Base-by-base conservation (phyloP, 1,140 invertebrate genomes). In the Drosophila bifasciata region DNA sequence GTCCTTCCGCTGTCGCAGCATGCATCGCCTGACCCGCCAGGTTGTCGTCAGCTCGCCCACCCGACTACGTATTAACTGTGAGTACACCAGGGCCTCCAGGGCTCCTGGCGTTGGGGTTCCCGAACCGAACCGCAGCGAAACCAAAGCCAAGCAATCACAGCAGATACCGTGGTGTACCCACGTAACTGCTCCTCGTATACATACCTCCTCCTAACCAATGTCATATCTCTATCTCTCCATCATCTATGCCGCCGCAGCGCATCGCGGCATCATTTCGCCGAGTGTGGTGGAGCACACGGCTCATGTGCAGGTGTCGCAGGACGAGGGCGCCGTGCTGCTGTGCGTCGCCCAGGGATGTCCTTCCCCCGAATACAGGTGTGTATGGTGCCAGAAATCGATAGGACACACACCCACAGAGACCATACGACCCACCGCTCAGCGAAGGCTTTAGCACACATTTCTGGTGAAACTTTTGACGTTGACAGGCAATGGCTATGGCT, bases 311-410 rank as follows among this genome's bases (percentile, higher is more conserved):
- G 94, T 95, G 15, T 93, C 94, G 41, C 94, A 96, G 92, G 95
- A 96, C 70, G 95, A 96, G 91, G 95, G 94, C 41, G 95, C 94
- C 15, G 95, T 95, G 32, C 91, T 96, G 61, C 92, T 96, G 40
- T 96, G 95, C 90, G 93, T 96, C 41, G 94, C 95, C 11, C 95
- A 96, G 80, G 95, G 94, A 49, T 96, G 95, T 91, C 95, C 95
- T 48, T 92, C 94, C 25, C 95, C 95, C 15, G 95, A 95, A 91
- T 96, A 96, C 91, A 93, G 95, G 95, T 96, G 66, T 58, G 81
- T 79, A 63, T 28, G 51, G 16, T 60, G 63, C 21, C 63, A 17
- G 72, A 81, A 81, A 81, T 81, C 79, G 74, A 84, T 79, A 75
- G 44, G 40, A 57, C 71, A 45, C 63, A 62, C 32, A 61, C 50